Percentiles rank a stretch among this genome's conserved stretches.
phyloP scores from a whole-genome alignment of 2,888 invertebrate species.

The Oasisia sp. region DNA sequence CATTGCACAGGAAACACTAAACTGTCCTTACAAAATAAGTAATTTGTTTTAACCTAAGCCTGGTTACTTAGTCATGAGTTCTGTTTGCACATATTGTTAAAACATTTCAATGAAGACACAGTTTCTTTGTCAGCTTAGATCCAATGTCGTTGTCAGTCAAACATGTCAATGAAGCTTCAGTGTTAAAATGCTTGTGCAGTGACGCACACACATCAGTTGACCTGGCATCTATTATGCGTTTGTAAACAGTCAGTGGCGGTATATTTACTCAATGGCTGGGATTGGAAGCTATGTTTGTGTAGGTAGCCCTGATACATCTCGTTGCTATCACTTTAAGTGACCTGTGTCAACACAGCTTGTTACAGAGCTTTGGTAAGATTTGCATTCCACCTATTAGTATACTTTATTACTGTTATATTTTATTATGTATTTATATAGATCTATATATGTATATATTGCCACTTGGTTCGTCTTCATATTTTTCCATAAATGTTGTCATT shows the following conservation, averaged over 20 bases:
- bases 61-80: neutral
- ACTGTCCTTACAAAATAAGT: neutral
- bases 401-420: neutral
- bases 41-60: neutral
- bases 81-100: neutral
- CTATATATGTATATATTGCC: too few species aligned
- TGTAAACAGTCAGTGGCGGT: neutral
- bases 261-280: neutral
- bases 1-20: neutral
- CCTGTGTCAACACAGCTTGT: neutral
- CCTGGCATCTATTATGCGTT: neutral
- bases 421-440: neutral
- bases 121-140: neutral
- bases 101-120: neutral
- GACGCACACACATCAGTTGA: neutral
- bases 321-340: neutral
- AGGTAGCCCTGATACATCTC: neutral
- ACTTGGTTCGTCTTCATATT: too few species aligned
- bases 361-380: neutral
- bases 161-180: neutral
- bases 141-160: neutral
- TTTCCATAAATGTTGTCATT: too few species aligned
- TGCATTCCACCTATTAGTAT: neutral
- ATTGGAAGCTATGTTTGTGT: conserved; percentile 17
- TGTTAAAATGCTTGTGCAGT: neutral